Percentiles rank a stretch among this genome's conserved stretches.
phyloP scores from a whole-genome alignment of 2,113 vertebrate genomes.

The Callithrix jacchus region DNA sequence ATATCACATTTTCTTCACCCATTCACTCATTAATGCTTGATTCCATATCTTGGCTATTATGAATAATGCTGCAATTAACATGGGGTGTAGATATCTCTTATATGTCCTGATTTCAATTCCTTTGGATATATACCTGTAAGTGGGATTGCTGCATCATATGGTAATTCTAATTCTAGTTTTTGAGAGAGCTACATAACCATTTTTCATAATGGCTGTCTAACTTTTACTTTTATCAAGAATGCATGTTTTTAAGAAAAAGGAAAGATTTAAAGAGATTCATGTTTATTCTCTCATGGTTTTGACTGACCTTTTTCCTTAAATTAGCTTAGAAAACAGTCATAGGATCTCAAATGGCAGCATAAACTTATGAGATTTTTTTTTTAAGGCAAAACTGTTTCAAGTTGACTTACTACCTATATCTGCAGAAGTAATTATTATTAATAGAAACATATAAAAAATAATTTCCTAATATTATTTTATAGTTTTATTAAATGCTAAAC shows the following conservation, averaged over 20 bases:
- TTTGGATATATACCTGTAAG: neutral
- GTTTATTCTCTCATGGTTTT: neutral
- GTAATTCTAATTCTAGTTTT: neutral
- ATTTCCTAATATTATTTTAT: neutral
- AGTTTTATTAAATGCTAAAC: neutral
- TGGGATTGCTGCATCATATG: neutral
- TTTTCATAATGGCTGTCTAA: neutral
- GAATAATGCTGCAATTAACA: neutral
- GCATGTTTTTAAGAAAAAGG: neutral
- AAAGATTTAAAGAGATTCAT: neutral
- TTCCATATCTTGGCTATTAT: neutral
- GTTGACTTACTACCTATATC: neutral
- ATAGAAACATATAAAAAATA: neutral
- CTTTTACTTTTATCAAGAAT: neutral
- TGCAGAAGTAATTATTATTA: neutral
- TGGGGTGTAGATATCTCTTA: neutral
- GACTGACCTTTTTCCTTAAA: neutral
- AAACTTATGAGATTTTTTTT: neutral
- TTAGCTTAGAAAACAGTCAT: neutral
- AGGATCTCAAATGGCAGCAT: neutral
- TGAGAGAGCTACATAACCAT: neutral
- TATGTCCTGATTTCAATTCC: neutral
- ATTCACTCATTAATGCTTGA: neutral
- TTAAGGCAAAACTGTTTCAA: neutral
- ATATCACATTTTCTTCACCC: neutral